A percentile compares a stretch with the other conserved stretches of the same genome.
phyloP scores from a whole-genome alignment of 2,797 vertebrate species.

The Anguilla megastoma region DNA sequence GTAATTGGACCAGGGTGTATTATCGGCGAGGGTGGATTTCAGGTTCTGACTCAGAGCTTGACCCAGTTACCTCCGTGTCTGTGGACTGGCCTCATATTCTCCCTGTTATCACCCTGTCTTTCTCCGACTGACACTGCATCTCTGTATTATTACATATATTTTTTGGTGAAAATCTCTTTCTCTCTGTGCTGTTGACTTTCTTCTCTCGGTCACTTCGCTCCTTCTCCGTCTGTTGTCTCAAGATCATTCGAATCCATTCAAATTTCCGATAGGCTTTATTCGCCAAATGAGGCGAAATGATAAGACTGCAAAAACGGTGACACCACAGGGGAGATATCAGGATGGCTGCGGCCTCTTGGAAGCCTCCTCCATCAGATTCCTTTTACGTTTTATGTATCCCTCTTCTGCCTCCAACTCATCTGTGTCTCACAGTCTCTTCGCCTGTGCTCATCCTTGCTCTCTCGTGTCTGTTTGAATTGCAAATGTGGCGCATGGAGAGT shows the following conservation, averaged over 20 bases:
- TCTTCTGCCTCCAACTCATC: not conserved
- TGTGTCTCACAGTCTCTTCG: not conserved
- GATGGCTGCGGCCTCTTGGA: not conserved
- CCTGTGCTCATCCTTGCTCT: not conserved
- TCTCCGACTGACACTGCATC: not conserved
- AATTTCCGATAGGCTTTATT: not conserved
- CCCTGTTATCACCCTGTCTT: not conserved
- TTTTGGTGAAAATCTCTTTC: not conserved
- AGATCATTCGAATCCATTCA: not conserved
- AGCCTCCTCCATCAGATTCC: not conserved
- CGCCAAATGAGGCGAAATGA: not conserved
- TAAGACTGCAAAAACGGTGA: not conserved
- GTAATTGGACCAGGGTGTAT: not conserved
- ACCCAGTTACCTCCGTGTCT: not conserved
- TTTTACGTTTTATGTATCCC: not conserved
- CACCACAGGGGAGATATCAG: too few species aligned
- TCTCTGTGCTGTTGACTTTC: not conserved
- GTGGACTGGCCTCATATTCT: not conserved
- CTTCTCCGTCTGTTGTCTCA: not conserved
- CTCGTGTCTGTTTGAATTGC: slow-evolving; percentile 12
- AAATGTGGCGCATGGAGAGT: slow-evolving; percentile 3
- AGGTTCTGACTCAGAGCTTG: not conserved
- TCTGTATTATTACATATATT: not conserved
- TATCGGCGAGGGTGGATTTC: slow-evolving; percentile 1
- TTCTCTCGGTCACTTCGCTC: not conserved